phyloP scores from a whole-genome alignment of 2,113 vertebrate genomes.

The Platysternon megacephalum region DNA sequence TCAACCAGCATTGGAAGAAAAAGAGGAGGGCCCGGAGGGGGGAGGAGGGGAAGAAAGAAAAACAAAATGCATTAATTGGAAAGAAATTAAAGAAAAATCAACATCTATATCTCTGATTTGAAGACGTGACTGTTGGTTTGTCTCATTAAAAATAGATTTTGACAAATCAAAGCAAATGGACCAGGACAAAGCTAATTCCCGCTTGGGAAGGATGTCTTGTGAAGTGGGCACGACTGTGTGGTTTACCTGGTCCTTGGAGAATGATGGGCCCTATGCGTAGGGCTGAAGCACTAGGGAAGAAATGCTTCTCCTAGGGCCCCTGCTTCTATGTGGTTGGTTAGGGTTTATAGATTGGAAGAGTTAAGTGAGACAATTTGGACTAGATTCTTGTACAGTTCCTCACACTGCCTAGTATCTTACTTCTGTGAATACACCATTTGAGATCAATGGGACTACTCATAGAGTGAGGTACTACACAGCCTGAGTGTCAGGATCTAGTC shows the following conservation, averaged over 20 bases:
- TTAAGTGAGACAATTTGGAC: background rate
- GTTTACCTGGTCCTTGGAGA: background rate
- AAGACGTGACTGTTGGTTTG: background rate
- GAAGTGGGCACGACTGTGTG: background rate
- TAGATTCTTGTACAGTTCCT: background rate
- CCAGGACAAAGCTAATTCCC: background rate
- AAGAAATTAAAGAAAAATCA: background rate
- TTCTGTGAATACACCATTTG: background rate
- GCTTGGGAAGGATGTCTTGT: background rate
- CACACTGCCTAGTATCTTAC: background rate
- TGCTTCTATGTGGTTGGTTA: background rate
- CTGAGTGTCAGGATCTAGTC: background rate
- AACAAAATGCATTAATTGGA: background rate
- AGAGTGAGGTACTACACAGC: background rate
- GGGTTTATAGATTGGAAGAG: accelerated
- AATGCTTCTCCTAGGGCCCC: background rate
- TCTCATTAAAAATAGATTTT: background rate
- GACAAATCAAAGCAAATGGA: background rate
- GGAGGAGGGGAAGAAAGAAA: background rate
- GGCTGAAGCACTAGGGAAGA: accelerated
- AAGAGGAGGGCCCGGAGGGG: background rate
- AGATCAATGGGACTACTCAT: background rate
- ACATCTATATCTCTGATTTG: background rate
- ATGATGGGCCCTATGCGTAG: background rate
- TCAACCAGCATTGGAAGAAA: slow-evolving; percentile 40